Conservation (phyloP, 1,140 invertebrate genomes). For the Antheraea mylitta region DNA sequence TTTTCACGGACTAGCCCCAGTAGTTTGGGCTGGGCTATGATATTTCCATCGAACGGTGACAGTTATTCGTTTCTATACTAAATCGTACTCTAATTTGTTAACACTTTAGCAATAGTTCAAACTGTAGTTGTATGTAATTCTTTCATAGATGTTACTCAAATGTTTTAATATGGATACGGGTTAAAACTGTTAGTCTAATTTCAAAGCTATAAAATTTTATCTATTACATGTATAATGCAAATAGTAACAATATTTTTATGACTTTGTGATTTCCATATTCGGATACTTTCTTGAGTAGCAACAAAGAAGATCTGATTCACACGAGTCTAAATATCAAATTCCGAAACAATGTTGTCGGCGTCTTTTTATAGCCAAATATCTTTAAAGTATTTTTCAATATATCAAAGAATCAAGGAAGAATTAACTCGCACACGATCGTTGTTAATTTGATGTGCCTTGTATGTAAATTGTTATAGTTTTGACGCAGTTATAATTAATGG, state of each 20-base stretch:
- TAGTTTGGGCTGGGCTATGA: no score
- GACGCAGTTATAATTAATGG: conserved; percentile 18
- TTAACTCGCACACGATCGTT: conserved; percentile 10
- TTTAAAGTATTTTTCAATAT: conserved; percentile 15
- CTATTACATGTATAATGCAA: conserved; percentile 17
- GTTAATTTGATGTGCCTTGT: conserved; percentile 14
- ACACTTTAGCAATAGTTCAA: background rate
- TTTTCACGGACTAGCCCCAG: no score
- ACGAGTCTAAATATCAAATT: conserved; percentile 23
- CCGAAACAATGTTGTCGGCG: conserved; percentile 10
- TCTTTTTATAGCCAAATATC: conserved; percentile 9
- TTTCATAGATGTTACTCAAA: background rate
- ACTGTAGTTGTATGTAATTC: background rate
- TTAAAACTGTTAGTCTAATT: conserved; percentile 16
- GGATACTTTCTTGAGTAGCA: conserved; percentile 1
- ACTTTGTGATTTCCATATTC: background rate
- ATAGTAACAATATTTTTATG: background rate
- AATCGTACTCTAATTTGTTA: background rate
- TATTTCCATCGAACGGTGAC: no score
- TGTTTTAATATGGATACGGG: conserved; percentile 15
- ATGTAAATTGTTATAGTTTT: conserved; percentile 21
- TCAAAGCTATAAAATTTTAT: conserved; percentile 6
- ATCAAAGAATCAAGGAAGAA: conserved; percentile 22
- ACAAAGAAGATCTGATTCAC: conserved; percentile 14
- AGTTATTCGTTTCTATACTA: no score